phyloP scores from a whole-genome alignment of 2,113 vertebrate species.

The Australoheros scitulus region DNA sequence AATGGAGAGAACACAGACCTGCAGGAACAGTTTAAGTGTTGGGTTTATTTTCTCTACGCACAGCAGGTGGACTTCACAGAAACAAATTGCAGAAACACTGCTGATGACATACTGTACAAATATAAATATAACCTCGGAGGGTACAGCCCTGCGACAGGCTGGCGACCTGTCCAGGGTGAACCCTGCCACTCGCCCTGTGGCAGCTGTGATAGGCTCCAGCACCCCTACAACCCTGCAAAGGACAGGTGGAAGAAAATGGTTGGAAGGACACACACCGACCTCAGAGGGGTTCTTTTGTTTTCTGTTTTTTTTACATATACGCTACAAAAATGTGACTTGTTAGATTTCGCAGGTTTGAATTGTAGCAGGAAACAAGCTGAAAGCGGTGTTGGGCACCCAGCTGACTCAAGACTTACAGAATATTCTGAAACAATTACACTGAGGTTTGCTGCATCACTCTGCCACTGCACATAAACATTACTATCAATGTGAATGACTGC shows the following conservation, averaged over 20 bases:
- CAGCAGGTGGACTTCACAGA: neutral
- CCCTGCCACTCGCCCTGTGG: no score
- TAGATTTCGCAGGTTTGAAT: neutral
- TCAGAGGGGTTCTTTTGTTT: neutral
- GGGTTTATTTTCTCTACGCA: neutral
- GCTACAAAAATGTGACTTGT: neutral
- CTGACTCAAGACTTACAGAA: no score
- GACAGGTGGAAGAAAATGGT: no score
- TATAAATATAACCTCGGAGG: neutral
- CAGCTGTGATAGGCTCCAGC: no score
- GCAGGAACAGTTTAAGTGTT: slow-evolving; percentile 1
- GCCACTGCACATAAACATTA: neutral
- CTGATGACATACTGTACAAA: neutral
- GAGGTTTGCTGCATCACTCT: neutral
- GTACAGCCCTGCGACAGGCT: no score
- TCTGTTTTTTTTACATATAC: neutral
- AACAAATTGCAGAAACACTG: neutral
- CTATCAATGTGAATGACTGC: no score
- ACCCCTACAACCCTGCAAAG: no score
- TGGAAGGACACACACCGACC: no score
- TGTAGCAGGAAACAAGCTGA: neutral
- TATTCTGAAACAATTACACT: no score
- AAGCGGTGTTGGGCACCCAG: neutral
- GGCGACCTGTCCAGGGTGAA: no score
- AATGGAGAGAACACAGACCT: slow-evolving; percentile 8